These are phyloP conservation scores for Agrilus planipennis DNA, from an alignment of 1,140 invertebrate genomes.

Conservation along the genomic window DNA sequence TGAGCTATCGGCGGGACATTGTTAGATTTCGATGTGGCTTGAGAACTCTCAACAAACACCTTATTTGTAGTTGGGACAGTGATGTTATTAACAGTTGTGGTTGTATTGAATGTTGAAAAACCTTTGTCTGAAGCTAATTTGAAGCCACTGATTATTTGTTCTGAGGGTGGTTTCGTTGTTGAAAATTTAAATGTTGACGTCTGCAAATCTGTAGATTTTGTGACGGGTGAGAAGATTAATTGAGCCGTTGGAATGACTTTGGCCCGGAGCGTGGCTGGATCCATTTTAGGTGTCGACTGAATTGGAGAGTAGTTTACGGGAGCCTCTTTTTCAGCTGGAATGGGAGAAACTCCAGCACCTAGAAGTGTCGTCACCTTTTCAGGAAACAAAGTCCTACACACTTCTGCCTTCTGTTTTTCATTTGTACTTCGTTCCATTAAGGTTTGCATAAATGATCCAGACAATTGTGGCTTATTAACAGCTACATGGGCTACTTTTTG, in stretches of 20 bases:
- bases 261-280: not conserved
- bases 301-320: conserved; percentile 15
- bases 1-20: no score
- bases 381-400: no score
- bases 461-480: conserved; percentile 21
- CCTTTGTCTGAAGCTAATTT: no score
- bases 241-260: conserved; percentile 11
- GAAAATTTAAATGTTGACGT: not conserved
- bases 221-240: not conserved
- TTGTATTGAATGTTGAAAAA: no score
- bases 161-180: not conserved
- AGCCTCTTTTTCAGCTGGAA: conserved; percentile 7
- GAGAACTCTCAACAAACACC: no score
- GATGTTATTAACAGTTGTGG: no score
- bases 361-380: conserved; percentile 12
- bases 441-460: conserved; percentile 9
- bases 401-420: no score
- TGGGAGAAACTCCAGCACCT: conserved; percentile 14
- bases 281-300: conserved; percentile 17
- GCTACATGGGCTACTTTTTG: conserved; percentile 17
- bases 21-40: not conserved
- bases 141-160: no score
- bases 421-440: conserved; percentile 2
- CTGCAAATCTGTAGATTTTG: not conserved
- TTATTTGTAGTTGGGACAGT: no score